phyloP scores from a whole-genome alignment of 2,113 vertebrate species.

The Arvicanthis niloticus region DNA sequence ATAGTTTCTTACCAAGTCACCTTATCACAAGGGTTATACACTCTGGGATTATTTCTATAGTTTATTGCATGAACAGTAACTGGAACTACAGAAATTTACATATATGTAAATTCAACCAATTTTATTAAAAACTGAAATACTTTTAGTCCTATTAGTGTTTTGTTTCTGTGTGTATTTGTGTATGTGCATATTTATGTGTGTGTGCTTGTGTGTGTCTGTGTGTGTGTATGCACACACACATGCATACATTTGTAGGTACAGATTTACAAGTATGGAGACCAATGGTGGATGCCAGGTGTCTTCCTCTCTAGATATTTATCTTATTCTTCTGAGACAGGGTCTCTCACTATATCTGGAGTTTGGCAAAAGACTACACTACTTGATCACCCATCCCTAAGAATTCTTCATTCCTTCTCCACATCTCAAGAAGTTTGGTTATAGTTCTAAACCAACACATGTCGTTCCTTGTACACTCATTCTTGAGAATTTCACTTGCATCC shows the following conservation, averaged over 20 bases:
- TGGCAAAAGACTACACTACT: no score
- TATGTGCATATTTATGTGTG: not conserved
- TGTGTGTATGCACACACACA: no score
- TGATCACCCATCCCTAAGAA: no score
- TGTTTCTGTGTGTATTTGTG: not conserved
- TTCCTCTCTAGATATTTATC: not conserved
- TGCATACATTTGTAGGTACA: no score
- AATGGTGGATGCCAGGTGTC: not conserved
- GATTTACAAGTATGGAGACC: not conserved
- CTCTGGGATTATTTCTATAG: not conserved
- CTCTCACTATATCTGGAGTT: no score
- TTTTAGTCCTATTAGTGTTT: not conserved
- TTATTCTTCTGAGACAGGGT: not conserved
- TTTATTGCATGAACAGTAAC: not conserved
- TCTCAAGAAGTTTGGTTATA: not conserved
- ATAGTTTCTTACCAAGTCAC: not conserved
- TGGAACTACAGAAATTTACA: not conserved
- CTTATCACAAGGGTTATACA: not conserved
- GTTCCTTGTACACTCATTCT: not conserved
- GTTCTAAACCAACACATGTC: not conserved
- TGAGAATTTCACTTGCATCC: not conserved
- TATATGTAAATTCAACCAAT: not conserved
- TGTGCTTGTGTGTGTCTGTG: not conserved
- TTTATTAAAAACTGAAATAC: not conserved
- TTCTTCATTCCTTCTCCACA: rapidly evolving